These are phyloP conservation scores for Cyclophora punctaria DNA, from an alignment of 2,888 invertebrate genomes.

Conservation along the genomic window DNA sequence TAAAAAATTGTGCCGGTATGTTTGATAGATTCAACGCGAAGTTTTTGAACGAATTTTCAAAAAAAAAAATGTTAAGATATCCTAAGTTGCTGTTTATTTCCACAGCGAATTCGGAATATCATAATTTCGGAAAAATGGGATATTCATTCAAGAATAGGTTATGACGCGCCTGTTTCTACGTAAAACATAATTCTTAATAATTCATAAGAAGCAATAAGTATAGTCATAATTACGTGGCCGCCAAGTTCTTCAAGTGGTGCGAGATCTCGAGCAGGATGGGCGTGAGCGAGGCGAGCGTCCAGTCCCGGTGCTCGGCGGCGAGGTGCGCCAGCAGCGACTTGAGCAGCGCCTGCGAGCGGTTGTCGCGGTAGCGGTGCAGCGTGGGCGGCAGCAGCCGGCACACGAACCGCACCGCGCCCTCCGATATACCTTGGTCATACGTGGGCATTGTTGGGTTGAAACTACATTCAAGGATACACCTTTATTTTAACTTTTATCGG, in stretches of 20 bases:
- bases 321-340: slow-evolving; percentile 80
- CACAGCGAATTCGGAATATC: no score
- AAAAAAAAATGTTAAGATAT: no score
- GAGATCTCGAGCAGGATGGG: slow-evolving; percentile 79
- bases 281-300: slow-evolving; percentile 81
- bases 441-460: neutral
- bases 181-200: no score
- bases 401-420: slow-evolving; percentile 84
- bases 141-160: no score
- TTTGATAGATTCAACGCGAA: no score
- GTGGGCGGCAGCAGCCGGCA: slow-evolving; percentile 86
- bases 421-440: slow-evolving; percentile 79
- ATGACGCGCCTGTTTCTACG: no score
- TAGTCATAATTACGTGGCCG: slow-evolving; percentile 78
- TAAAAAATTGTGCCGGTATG: neutral
- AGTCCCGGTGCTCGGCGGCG: slow-evolving; percentile 78
- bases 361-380: slow-evolving; percentile 86
- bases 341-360: slow-evolving; percentile 84
- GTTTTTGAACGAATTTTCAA: no score
- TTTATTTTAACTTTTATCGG: neutral
- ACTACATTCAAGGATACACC: no score
- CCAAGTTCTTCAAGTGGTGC: slow-evolving; percentile 75
- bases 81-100: no score
- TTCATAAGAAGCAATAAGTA: no score
- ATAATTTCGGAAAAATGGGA: no score